Percentiles rank a stretch among this genome's conserved stretches.
Conservation (phyloP, 2,797 vertebrate genomes). For the Enteromius argenteus region DNA sequence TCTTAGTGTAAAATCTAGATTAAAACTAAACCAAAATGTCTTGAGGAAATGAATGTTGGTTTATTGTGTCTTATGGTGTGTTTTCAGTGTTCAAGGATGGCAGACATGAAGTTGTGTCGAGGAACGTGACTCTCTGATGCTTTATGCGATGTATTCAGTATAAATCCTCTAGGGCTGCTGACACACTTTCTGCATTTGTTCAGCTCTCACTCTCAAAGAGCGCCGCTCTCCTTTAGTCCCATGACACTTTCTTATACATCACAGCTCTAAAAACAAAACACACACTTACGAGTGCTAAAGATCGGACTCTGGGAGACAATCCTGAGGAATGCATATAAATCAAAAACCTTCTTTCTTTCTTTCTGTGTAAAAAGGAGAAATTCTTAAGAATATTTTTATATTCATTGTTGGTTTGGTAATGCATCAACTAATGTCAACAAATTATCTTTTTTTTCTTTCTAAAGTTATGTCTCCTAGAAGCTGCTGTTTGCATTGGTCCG, state of each 20-base stretch:
- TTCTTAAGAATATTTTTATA: neutral
- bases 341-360: neutral
- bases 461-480: no score
- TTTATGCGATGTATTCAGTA: neutral
- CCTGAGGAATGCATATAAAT: neutral
- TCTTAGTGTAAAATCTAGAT: neutral
- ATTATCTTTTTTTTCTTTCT: no score
- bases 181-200: slow-evolving; percentile 72
- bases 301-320: neutral
- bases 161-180: slow-evolving; percentile 28
- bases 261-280: slow-evolving; percentile 25
- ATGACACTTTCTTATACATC: neutral
- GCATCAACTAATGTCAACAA: no score
- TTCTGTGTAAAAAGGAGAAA: neutral
- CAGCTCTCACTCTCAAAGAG: slow-evolving; percentile 49
- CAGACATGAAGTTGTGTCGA: neutral
- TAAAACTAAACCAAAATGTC: neutral
- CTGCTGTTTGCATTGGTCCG: neutral
- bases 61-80: neutral
- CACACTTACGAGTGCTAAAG: neutral
- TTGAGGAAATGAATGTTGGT: neutral
- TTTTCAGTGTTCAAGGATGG: neutral
- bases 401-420: no score
- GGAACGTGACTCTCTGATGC: neutral
- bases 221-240: slow-evolving; percentile 24